phyloP scores from a whole-genome alignment of 2,888 invertebrate genomes.

The Schizotus pectinicornis region DNA sequence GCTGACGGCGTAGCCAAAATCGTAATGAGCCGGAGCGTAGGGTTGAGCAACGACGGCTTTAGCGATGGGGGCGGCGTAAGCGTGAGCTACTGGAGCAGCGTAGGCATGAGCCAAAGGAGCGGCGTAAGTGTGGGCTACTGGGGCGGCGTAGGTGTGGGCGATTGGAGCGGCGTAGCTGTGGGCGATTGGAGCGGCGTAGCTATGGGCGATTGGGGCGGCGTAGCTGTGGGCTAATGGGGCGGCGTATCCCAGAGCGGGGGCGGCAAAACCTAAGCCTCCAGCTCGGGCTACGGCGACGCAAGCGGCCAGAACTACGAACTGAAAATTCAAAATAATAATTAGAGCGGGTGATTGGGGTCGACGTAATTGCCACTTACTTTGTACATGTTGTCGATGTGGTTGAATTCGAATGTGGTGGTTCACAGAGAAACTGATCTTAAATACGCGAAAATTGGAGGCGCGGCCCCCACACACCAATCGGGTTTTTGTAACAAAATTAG shows the following conservation, averaged over 20 bases:
- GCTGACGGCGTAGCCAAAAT: slow-evolving; percentile 33
- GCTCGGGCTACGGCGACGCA: slow-evolving; percentile 32
- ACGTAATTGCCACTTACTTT: too few relatives aligned
- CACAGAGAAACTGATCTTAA: too few relatives aligned
- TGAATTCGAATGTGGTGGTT: too few relatives aligned
- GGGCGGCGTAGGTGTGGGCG: slow-evolving; percentile 38
- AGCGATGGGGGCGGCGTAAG: too few relatives aligned
- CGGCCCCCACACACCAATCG: too few relatives aligned
- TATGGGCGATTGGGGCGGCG: slow-evolving; percentile 24
- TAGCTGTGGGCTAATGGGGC: too few relatives aligned
- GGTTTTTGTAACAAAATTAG: too few relatives aligned
- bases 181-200: slow-evolving; percentile 48
- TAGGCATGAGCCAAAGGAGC: slow-evolving; percentile 26
- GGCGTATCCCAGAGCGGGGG: too few relatives aligned
- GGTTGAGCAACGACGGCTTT: slow-evolving; percentile 54
- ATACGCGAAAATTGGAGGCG: too few relatives aligned
- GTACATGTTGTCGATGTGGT: too few relatives aligned
- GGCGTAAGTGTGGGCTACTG: slow-evolving; percentile 13
- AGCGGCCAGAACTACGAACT: slow-evolving; percentile 45
- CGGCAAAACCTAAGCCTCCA: background rate
- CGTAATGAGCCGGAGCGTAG: slow-evolving; percentile 59
- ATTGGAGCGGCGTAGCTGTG: slow-evolving; percentile 44
- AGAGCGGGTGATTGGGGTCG: background rate
- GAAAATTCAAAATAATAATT: slow-evolving; percentile 7
- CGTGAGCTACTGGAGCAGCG: too few relatives aligned